A percentile compares a stretch with the other conserved stretches of the same genome.
phyloP scores from a whole-genome alignment of 2,113 vertebrate genomes.

The Oxyura jamaicensis region DNA sequence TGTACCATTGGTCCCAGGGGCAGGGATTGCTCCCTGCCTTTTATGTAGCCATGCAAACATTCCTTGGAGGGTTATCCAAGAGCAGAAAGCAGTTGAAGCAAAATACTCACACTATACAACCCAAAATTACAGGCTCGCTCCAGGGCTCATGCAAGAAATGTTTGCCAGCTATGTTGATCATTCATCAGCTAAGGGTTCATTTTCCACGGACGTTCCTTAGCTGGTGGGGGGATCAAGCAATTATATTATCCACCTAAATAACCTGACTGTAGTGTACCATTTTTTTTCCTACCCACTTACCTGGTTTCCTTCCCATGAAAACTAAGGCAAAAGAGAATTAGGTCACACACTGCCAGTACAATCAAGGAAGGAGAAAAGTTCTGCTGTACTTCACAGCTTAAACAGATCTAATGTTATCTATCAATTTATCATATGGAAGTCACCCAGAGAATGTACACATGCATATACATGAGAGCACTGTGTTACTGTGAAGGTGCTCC shows the following conservation, averaged over 20 bases:
- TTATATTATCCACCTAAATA: background rate
- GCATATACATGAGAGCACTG: background rate
- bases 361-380: background rate
- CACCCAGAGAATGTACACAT: background rate
- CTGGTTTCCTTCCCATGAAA: background rate
- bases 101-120: background rate
- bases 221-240: background rate
- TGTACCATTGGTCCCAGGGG: no score
- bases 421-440: background rate
- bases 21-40: background rate
- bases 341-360: background rate
- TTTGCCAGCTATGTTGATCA: background rate
- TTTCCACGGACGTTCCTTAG: background rate
- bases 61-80: background rate
- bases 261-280: background rate
- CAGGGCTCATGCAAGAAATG: background rate
- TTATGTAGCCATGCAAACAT: background rate
- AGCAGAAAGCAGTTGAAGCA: background rate
- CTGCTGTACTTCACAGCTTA: background rate
- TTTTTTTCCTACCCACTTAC: background rate
- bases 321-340: background rate
- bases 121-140: background rate
- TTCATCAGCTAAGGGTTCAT: background rate
- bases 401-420: background rate
- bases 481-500: background rate